phyloP scores from a whole-genome alignment of 2,888 invertebrate genomes.

The Craniophora ligustri region DNA sequence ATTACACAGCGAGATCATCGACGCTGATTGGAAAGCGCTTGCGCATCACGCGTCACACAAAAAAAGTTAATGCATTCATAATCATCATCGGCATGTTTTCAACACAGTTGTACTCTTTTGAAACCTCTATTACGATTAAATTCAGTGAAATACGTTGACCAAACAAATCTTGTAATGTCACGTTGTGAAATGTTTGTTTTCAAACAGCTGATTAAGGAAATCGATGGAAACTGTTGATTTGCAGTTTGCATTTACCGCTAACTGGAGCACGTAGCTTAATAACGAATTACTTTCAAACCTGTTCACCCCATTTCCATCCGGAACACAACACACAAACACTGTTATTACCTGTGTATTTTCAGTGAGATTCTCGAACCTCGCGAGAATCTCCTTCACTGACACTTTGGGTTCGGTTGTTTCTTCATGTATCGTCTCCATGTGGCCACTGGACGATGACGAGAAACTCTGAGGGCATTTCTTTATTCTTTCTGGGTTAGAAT shows the following conservation, averaged over 20 bases:
- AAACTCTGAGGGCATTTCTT: constrained; percentile 84
- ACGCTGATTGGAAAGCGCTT: constrained; percentile 66
- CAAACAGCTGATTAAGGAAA: constrained; percentile 58
- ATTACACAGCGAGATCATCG: constrained; percentile 62
- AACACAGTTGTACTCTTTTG: constrained; percentile 56
- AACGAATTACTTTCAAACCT: constrained; percentile 55
- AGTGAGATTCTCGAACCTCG: constrained; percentile 92
- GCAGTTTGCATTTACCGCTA: constrained; percentile 34
- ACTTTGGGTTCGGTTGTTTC: constrained; percentile 94
- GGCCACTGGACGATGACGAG: constrained; percentile 89
- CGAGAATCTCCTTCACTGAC: constrained; percentile 94
- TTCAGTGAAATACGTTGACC: constrained; percentile 45
- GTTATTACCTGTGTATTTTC: constrained; percentile 75
- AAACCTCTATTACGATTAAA: constrained; percentile 51
- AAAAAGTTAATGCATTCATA: constrained; percentile 61
- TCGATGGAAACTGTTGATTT: constrained; percentile 40
- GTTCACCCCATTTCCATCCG: constrained; percentile 49
- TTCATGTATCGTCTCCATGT: constrained; percentile 95
- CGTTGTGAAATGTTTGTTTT: constrained; percentile 55
- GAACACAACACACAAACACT: constrained; percentile 55
- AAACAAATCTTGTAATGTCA: constrained; percentile 55
- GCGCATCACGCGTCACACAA: constrained; percentile 33
- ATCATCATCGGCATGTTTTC: constrained; percentile 60
- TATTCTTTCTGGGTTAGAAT: constrained; percentile 64
- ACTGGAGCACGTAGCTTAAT: constrained; percentile 49